A percentile compares a stretch with the other conserved stretches of the same genome.
phyloP scores from a whole-genome alignment of 1,140 invertebrate genomes.

The Acromyrmex echinatior region DNA sequence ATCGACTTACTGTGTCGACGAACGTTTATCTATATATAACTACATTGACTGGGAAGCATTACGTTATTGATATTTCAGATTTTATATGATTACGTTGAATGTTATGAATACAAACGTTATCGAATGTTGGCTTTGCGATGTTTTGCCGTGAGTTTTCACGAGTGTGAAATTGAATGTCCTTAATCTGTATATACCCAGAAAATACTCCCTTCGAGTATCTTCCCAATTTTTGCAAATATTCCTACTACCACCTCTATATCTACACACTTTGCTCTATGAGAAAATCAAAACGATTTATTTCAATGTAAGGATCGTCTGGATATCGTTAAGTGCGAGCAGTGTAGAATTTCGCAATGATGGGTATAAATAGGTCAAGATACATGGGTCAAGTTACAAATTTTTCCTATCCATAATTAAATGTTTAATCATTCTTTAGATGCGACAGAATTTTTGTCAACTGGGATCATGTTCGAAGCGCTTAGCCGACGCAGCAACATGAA shows the following conservation, averaged over 20 bases:
- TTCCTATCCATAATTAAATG: slow-evolving; percentile 6
- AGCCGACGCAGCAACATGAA: background rate
- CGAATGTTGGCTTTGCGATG: slow-evolving; percentile 72
- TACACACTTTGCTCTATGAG: background rate
- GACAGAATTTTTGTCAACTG: background rate
- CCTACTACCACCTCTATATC: background rate
- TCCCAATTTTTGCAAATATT: background rate
- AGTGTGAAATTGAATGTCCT: slow-evolving; percentile 20
- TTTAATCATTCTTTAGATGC: slow-evolving; percentile 10
- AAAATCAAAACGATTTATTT: slow-evolving; percentile 21
- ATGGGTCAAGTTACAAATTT: background rate
- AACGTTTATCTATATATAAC: slow-evolving; percentile 61
- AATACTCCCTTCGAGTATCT: background rate
- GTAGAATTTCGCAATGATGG: background rate
- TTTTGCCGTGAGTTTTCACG: slow-evolving; percentile 33
- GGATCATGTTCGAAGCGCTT: slow-evolving; percentile 29
- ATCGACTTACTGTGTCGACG: slow-evolving; percentile 42
- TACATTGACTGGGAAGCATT: slow-evolving; percentile 73
- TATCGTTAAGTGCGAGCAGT: background rate
- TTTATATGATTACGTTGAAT: slow-evolving; percentile 83
- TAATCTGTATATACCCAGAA: slow-evolving; percentile 23
- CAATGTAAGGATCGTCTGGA: background rate
- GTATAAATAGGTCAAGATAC: slow-evolving; percentile 1
- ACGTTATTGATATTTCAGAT: slow-evolving; percentile 81
- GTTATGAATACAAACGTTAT: slow-evolving; percentile 70